Percentiles rank a stretch among this genome's conserved stretches.
phyloP scores from a whole-genome alignment of 2,888 invertebrate genomes.

The Plebejus anna region DNA sequence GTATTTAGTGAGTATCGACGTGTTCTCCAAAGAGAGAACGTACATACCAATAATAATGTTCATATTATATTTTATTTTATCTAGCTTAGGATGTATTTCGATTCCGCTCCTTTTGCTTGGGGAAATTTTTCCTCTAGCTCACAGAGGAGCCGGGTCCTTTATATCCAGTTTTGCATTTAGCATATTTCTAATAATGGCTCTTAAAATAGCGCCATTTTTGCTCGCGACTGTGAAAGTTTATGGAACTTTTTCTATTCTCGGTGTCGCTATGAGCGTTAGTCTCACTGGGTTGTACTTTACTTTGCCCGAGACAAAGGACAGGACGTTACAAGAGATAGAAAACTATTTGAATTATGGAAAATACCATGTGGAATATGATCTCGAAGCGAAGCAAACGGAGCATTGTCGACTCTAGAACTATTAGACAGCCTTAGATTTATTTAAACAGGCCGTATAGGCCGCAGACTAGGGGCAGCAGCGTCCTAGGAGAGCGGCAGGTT shows the following conservation, averaged over 20 bases:
- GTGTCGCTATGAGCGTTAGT: constrained; percentile 1
- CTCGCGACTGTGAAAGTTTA: not conserved
- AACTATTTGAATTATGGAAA: constrained; percentile 28
- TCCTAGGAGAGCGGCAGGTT: no score
- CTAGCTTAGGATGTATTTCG: not conserved
- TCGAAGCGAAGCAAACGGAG: not conserved
- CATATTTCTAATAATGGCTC: not conserved
- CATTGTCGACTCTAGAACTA: not conserved
- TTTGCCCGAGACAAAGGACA: constrained; percentile 32
- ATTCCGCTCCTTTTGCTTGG: constrained; percentile 11
- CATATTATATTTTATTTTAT: constrained; percentile 10
- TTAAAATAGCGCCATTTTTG: constrained; percentile 23
- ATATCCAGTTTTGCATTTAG: constrained; percentile 1
- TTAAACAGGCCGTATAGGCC: no score
- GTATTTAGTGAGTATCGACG: constrained; percentile 39
- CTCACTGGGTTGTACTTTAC: constrained; percentile 13
- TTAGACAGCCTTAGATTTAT: no score
- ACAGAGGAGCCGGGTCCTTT: constrained; percentile 17
- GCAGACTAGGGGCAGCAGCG: no score
- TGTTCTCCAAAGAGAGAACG: constrained; percentile 12
- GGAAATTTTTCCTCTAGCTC: constrained; percentile 21
- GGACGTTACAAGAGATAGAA: constrained; percentile 32
- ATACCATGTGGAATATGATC: constrained; percentile 10
- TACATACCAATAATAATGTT: constrained; percentile 14
- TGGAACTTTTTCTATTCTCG: constrained; percentile 18